Evolutionary conservation across 2,797 vertebrate genomes (phyloP), one percentile per base, ranked within the genome.

Genomic region (Semaprochilodus insignis): DNA sequence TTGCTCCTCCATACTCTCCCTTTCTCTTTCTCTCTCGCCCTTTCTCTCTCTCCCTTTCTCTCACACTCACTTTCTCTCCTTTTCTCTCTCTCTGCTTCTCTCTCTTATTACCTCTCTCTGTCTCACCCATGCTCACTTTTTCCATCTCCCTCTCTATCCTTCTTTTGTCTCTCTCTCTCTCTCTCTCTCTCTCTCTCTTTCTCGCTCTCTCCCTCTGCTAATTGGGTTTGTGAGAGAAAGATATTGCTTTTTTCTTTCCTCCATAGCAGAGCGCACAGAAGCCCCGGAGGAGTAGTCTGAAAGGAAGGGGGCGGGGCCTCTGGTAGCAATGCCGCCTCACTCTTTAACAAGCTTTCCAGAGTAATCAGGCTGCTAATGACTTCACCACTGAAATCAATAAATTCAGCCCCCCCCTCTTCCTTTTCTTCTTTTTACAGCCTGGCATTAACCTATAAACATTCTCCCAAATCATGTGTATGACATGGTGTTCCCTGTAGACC

Each of bases 341-440:
- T 91, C 89, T 91, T 94, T 94, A 94, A 93, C 92, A 92, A 92
- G 91, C 88, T 91, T 90, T 91, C 89, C 89, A 90, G 92, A 93
- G 91, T 92, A 93, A 92, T 91, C 89, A 88, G 84, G 78, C 75
- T 85, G 36, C 92, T 94, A 95, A 94, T 94, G 93, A 94, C 90
- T 91, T 83, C 90, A 92, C 88, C 90, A 86, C 25, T n/a, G 85
- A 89, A 92, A 94, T 94, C 93, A 92, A 94, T 94, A 91, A 60
- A 62, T 27, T 57, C 23, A 48, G 11, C 60, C 54, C n/a, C 57
- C 13, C 67, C 25, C 44, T 2, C 10, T 10, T 13, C 17, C 44
- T 10, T 48, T 13, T 13, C 17, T 73, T 40, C 19, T 62, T 74
- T 74, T 60, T 70, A 73, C 73, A 73, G 51, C 59, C 52, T 48